Percentiles rank a stretch among this genome's conserved stretches.
These are phyloP conservation scores for Volucella inanis DNA, from an alignment of 2,888 invertebrate genomes.

Conservation along the genomic window DNA sequence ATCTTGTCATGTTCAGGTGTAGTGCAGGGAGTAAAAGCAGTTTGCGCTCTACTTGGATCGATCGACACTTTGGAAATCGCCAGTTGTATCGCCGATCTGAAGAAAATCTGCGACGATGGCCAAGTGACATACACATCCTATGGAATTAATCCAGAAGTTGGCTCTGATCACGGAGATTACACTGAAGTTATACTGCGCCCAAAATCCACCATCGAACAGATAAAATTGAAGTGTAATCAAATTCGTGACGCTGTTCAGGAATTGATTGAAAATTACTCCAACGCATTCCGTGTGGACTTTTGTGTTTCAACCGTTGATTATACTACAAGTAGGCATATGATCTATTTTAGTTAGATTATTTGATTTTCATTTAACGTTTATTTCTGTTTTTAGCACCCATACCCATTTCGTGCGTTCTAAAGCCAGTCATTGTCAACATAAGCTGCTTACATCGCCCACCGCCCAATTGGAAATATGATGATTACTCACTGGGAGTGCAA, in stretches of 20 bases:
- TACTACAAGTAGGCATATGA: constrained; percentile 83
- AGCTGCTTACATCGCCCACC: constrained; percentile 92
- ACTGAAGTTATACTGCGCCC: constrained; percentile 87
- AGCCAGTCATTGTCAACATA: constrained; percentile 90
- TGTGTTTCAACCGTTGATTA: constrained; percentile 86
- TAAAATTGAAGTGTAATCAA: constrained; percentile 87
- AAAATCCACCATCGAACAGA: constrained; percentile 85
- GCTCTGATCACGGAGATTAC: constrained; percentile 88
- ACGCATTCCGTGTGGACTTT: constrained; percentile 93
- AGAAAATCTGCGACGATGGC: constrained; percentile 80
- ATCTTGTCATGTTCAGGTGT: constrained; percentile 88
- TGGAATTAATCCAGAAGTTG: constrained; percentile 85
- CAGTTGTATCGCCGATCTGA: constrained; percentile 86
- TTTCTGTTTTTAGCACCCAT: constrained; percentile 85
- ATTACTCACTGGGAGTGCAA: constrained; percentile 93
- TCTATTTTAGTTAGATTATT: neutral
- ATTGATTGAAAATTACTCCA: constrained; percentile 92
- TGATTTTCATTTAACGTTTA: constrained; percentile 10
- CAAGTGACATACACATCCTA: constrained; percentile 78
- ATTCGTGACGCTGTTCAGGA: constrained; percentile 91
- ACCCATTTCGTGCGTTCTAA: constrained; percentile 88
- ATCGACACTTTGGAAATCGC: constrained; percentile 95
- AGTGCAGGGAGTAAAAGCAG: constrained; percentile 95
- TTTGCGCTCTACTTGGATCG: constrained; percentile 93
- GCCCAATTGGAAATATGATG: constrained; percentile 91